A percentile compares a stretch with the other conserved stretches of the same genome.
Conservation (phyloP, 2,888 invertebrate species). For the Serrognathus titanus region DNA sequence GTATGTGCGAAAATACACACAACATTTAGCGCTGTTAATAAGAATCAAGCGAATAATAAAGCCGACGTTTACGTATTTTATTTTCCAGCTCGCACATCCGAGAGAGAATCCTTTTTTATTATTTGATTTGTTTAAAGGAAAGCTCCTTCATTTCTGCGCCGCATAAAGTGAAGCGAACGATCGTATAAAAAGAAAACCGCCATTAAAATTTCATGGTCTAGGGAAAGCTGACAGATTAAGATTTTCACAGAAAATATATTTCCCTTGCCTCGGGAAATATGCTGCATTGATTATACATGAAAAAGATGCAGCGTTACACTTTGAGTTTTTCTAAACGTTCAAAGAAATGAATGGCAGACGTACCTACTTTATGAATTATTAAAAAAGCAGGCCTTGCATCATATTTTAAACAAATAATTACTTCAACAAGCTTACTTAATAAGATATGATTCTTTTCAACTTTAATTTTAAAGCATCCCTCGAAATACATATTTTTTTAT, state of each 20-base stretch:
- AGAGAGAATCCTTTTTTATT: not conserved
- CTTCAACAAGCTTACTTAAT: too few relatives aligned
- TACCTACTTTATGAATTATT: too few relatives aligned
- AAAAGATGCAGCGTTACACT: not conserved
- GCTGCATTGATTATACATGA: not conserved
- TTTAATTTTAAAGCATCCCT: too few relatives aligned
- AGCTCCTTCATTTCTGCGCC: slow-evolving; percentile 10
- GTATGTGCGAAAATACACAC: not conserved
- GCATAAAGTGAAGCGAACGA: slow-evolving; percentile 13
- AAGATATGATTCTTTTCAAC: too few relatives aligned
- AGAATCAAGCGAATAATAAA: too few relatives aligned
- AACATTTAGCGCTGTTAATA: too few relatives aligned
- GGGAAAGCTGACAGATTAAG: slow-evolving; percentile 18
- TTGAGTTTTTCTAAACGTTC: not conserved
- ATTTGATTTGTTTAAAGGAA: slow-evolving; percentile 13
- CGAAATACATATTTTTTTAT: too few relatives aligned
- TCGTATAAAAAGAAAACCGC: slow-evolving; percentile 14
- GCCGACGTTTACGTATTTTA: not conserved
- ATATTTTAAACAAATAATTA: too few relatives aligned
- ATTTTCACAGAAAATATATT: slow-evolving; percentile 5
- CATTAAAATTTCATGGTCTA: slow-evolving; percentile 19
- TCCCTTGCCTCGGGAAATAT: not conserved
- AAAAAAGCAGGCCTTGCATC: too few relatives aligned
- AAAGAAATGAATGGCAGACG: too few relatives aligned
- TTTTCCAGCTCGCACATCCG: not conserved